A percentile compares a stretch with the other conserved stretches of the same genome.
Evolutionary conservation across 2,888 invertebrate species (phyloP).

Genomic region (Sericinus montela): DNA sequence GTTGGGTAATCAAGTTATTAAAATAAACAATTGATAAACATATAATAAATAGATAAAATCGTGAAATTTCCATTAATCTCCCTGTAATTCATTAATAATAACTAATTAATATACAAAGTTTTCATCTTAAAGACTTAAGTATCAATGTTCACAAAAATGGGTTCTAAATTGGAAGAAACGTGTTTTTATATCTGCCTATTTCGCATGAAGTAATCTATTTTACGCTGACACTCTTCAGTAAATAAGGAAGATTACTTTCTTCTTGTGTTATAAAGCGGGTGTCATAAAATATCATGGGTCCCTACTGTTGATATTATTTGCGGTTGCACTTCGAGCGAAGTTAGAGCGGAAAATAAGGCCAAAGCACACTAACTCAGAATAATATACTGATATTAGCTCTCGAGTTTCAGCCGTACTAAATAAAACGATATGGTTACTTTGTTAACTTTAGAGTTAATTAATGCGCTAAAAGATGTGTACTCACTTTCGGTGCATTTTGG

Average conservation of each 20-base stretch:
- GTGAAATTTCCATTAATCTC: too few species aligned
- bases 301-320: slow-evolving; percentile 54
- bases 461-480: neutral
- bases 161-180: slow-evolving; percentile 6
- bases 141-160: too few species aligned
- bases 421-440: neutral
- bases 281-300: slow-evolving; percentile 70
- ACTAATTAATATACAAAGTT: neutral
- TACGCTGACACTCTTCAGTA: slow-evolving; percentile 49
- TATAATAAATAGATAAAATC: too few species aligned
- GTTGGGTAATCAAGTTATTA: too few species aligned
- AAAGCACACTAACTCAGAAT: slow-evolving; percentile 37
- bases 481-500: too few species aligned
- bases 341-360: slow-evolving; percentile 49
- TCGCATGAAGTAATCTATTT: slow-evolving; percentile 46
- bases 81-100: too few species aligned
- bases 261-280: slow-evolving; percentile 62
- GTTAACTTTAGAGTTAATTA: neutral
- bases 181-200: slow-evolving; percentile 42
- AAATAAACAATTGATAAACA: too few species aligned
- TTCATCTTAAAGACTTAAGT: too few species aligned
- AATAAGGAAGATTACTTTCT: slow-evolving; percentile 68
- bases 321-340: slow-evolving; percentile 54
- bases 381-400: neutral
- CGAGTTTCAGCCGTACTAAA: neutral